Percentiles rank a stretch among this genome's conserved stretches.
These are phyloP conservation scores for Stenolophus ochropezus DNA, from an alignment of 2,888 invertebrate species.

Conservation along the genomic window DNA sequence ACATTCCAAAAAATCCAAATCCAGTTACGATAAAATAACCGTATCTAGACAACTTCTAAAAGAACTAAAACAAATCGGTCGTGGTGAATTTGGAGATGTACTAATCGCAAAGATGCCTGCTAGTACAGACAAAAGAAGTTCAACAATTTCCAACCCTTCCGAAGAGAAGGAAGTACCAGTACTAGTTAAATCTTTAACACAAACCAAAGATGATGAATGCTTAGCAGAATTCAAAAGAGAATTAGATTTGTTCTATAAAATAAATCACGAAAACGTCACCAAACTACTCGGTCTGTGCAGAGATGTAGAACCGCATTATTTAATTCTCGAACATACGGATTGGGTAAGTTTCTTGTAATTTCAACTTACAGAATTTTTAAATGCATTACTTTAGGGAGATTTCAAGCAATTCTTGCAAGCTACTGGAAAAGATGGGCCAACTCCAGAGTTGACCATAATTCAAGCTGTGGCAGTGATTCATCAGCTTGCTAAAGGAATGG, in stretches of 20 bases:
- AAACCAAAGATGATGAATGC: conserved; percentile 85
- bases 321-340: conserved; percentile 93
- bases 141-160: conserved; percentile 65
- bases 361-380: conserved; percentile 9
- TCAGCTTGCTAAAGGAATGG: conserved; percentile 89
- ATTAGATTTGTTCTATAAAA: conserved; percentile 87
- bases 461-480: conserved; percentile 82
- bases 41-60: conserved; percentile 84
- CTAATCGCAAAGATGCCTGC: conserved; percentile 81
- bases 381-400: conserved; percentile 82
- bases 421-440: conserved; percentile 73
- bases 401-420: conserved; percentile 91
- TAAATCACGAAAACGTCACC: conserved; percentile 89
- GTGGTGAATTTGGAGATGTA: conserved; percentile 95
- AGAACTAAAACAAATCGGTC: conserved; percentile 83
- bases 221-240: conserved; percentile 91
- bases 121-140: conserved; percentile 68
- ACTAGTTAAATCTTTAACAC: conserved; percentile 85
- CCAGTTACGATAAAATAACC: conserved; percentile 85
- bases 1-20: conserved; percentile 77
- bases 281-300: conserved; percentile 88
- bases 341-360: conserved; percentile 79
- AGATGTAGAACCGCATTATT: conserved; percentile 89
- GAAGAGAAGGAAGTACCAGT: conserved; percentile 75
- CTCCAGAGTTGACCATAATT: conserved; percentile 79